Evolutionary conservation across 2,797 vertebrate species (phyloP), one percentile per base, ranked within the genome.

Genomic region (Onychomys leucogaster): DNA sequence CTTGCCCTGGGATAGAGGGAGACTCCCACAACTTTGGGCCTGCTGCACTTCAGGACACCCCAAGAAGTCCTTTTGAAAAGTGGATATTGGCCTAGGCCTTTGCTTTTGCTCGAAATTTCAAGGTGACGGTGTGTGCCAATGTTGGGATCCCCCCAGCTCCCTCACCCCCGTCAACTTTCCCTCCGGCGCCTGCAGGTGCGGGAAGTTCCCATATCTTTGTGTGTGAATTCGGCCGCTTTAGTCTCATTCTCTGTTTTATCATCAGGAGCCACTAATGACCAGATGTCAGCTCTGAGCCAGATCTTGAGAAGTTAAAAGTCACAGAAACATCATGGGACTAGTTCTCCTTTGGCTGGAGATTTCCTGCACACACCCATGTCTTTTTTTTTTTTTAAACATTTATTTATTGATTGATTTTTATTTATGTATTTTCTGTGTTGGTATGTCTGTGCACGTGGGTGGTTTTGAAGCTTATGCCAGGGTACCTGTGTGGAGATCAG

Each of bases 31-130:
- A 41, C 59, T 81, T 93, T 69, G 80, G 37, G 61, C 67, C 27
- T 37, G 61, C 25, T 81, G 41, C 23, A 32, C 29, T 23, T 49
- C 32, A 52, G 82, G 76, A 46, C 43, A 34, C 69, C 92, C 32
- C 34, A 23, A 21, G 63, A 75, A 76, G 59, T 49, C 63, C 89
- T 46, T 83, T 5, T 83, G 89, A 75, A 84, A 95, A 19, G 59
- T 93, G 73, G 11, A 29, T 61, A 1, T 63, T 65, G 89, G 27
- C 76, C 57, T 75, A 11, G 80, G 78, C 32, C 43, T 57, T 86
- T 96, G 52, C 81, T 76, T 94, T 94, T 91, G 80, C 71, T 85
- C 29, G 43, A 46, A 46, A 4, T 49, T 67, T 29, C 78, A 96
- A 92, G 67, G 41, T 43, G 37, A 94, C 89, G 52, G 17, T 93